Evolutionary conservation across 2,888 invertebrate genomes (phyloP), one percentile per base, ranked within the genome.

Genomic region (Adelphocoris suturalis): DNA sequence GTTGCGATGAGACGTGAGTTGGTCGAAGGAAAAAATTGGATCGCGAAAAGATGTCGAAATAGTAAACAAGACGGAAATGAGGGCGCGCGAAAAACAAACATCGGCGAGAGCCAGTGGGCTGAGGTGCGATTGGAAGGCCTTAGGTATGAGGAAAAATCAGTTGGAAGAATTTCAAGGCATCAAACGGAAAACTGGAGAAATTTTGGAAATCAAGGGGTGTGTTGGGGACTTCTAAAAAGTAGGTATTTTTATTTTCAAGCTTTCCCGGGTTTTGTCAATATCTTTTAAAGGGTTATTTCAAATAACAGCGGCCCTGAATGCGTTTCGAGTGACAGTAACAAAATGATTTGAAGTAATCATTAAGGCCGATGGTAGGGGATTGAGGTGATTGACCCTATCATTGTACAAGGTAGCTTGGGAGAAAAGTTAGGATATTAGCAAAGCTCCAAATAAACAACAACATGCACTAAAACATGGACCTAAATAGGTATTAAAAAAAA

Each of bases 11-110:
- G 48, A 13, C 9, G 16, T 23, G 28, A 28, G 28, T 9, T 28
- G 76, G 76, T 28, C 13, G 28, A 76, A 2, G 28, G 81, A 82
- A 82, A 82, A 47, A 48, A 52, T 52, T n/a, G 23, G 61, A 19
- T 81, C 81, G 23, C 81, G 48, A 52, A 16, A 47, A 46, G 75
- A 47, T 86, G 86, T 86, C 46, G 86, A 86, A 86, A 86, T 75
- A 47, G 86, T 86, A 86, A 86, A 86, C 86, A 86, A 75, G 16
- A 14, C 47, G 76, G 46, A 86, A 86, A 82, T 82, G 52, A 82
- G 82, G 82, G 7, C 82, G 47, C 37, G 46, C 78, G 16, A 52
- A 82, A 82, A 82, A 82, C 52, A 82, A 82, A 82, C 82, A 82
- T 23, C 52, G 47, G n/a, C 16, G 3, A 5, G 23, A 5, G 19